Evolutionary conservation across 2,797 vertebrate species (phyloP).

Genomic region (Phylloscopus collybita): DNA sequence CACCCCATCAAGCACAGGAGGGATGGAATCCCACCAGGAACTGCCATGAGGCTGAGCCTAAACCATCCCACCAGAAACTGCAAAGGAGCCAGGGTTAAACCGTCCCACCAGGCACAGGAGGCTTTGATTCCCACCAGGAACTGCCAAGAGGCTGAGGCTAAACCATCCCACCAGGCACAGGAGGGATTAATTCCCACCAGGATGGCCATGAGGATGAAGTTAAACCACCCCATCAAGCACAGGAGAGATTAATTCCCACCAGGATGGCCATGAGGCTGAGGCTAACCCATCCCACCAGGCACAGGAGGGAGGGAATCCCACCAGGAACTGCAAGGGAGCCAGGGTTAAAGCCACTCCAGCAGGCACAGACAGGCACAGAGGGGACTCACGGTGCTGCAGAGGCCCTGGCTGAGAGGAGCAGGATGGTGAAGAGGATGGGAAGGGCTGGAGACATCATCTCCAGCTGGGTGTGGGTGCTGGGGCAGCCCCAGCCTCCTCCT

Average conservation of each 20-base stretch:
- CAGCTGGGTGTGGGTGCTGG: accelerated
- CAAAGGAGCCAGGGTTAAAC: too few relatives aligned
- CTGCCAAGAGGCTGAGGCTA: too few relatives aligned
- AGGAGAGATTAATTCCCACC: background rate
- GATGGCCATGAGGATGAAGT: too few relatives aligned
- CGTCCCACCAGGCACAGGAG: background rate
- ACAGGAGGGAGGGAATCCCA: background rate
- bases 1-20: too few relatives aligned
- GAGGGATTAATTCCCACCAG: background rate
- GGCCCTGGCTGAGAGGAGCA: background rate
- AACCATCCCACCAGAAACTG: too few relatives aligned
- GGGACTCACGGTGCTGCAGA: background rate
- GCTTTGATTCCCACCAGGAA: background rate
- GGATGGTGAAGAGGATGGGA: background rate
- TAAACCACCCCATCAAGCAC: background rate
- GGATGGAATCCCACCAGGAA: too few relatives aligned
- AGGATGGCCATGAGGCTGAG: accelerated
- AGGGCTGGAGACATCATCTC: background rate
- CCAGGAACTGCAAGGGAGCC: accelerated
- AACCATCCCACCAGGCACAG: too few relatives aligned
- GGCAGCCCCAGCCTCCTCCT: background rate
- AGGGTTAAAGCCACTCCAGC: background rate
- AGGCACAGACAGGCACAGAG: background rate
- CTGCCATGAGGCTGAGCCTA: too few relatives aligned
- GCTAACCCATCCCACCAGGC: background rate